Evolutionary conservation across 2,113 vertebrate genomes (phyloP), one percentile per base, ranked within the genome.

Genomic region (Lathamus discolor): DNA sequence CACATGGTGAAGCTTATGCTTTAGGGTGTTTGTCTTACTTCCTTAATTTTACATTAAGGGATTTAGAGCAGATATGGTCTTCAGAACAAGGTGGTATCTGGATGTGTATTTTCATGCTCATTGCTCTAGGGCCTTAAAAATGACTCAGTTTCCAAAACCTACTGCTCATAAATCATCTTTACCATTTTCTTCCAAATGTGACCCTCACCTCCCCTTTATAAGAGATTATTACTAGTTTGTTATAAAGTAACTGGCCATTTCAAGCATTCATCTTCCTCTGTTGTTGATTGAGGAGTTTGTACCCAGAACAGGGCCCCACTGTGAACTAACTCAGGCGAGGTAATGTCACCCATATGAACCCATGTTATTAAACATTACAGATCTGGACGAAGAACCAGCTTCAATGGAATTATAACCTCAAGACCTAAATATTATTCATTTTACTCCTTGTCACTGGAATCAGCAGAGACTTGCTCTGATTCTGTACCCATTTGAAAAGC

Each of bases 341-440:
- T 44, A 92, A 66, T 1, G 1, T 87, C 84, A 80, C 44, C 27
- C 37, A 17, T 72, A 48, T 70, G 46, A 93, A 95, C 52, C 13
- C 51, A 27, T 46, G 24, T 84, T 75, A 81, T 35, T 78, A 52
- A 88, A 86, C 16, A 44, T 37, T 86, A 51, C 3, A 62, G 59
- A 83, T 83, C 67, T 4, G 5, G 18, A n/a, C 5, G 6, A 90
- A 86, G 68, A 74, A 78, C 20, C 51, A 48, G 73, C 69, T 93
- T 52, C 61, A 48, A n/a, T 68, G 48, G 73, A 90, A 94, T 90
- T 90, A 88, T 44, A 88, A 84, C 95, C 81, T 86, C 79, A 92
- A 86, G 41, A 81, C 66, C 46, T 90, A 90, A 83, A 90, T 75
- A 72, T 18, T 39, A 29, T 19, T 86, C 6, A 0, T 61, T 96